These are phyloP conservation scores for Bagarius yarrelli DNA, from an alignment of 2,113 vertebrate species.

Conservation along the genomic window DNA sequence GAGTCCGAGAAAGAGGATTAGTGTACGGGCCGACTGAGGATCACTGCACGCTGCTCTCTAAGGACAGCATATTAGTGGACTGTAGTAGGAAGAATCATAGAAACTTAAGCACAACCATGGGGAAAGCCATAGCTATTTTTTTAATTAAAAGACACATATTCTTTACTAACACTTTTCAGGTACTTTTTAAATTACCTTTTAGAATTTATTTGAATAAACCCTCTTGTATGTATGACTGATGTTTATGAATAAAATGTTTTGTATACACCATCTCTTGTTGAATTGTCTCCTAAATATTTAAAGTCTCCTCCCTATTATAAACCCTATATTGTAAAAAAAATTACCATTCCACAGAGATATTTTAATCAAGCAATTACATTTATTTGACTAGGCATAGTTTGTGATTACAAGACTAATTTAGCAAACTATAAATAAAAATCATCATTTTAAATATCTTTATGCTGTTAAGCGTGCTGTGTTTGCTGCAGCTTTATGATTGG, in stretches of 20 bases:
- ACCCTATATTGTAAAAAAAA: background rate
- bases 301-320: background rate
- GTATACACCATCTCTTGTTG: slow-evolving; percentile 59
- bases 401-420: background rate
- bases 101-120: slow-evolving; percentile 70
- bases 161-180: slow-evolving; percentile 78
- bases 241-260: slow-evolving; percentile 85
- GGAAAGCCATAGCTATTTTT: slow-evolving; percentile 68
- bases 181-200: slow-evolving; percentile 71
- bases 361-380: background rate
- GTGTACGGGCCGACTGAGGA: slow-evolving; percentile 38
- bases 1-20: slow-evolving; percentile 87
- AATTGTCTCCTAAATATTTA: background rate
- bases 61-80: slow-evolving; percentile 57
- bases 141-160: slow-evolving; percentile 64
- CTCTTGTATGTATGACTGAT: slow-evolving; percentile 74
- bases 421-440: background rate
- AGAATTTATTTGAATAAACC: slow-evolving; percentile 71
- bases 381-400: too few species aligned
- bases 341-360: background rate
- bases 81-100: slow-evolving; percentile 67
- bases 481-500: background rate
- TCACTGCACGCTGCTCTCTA: slow-evolving; percentile 11
- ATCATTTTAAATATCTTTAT: background rate
- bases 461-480: background rate